Evolutionary conservation across 2,797 vertebrate genomes (phyloP), one percentile per base, ranked within the genome.

Genomic region (Antrozous pallidus): DNA sequence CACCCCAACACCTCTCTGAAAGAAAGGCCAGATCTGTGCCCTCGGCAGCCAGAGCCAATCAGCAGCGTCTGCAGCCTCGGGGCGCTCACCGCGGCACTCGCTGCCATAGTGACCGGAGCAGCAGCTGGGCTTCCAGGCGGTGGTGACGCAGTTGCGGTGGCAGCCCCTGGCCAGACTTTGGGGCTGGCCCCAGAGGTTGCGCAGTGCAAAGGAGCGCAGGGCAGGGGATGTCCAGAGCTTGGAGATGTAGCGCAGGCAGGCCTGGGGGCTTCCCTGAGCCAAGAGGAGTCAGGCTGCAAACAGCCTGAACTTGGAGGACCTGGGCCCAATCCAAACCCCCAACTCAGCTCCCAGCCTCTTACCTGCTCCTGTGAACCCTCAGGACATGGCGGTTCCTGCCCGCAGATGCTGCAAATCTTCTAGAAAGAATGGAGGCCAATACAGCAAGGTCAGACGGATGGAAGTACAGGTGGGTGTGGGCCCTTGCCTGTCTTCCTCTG

Each of bases 61-160:
- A 13, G 38, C 33, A 18, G 28, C 2, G 5, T 40, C 56, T 26
- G 18, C 5, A 1, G 8, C 84, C n/a, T 65, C 33, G 0, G 2
- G 58, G 33, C 20, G 10, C 98, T 98, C 93, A 99, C 99, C 99
- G 96, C 97, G 97, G 85, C 99, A 99, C 95, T 99, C 98, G 45
- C 92, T 97, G 94, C 99, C 98, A 1, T 99, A 99, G 97, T 99
- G 99, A 95, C 99, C 99, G 20, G 98, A 98, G 96, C 99, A 99
- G 97, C 99, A 99, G 88, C 98, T 98, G 0, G 98, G 98, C 54
- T 94, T 47, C 99, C 99, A 99, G 6, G 82, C 70, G 8, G 90
- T 36, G 36, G 78, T 97, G 61, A 97, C 24, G 14, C 99, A 99
- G 42, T 96, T 95, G 91, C 97, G 98, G 91, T 22, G 98, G 95